Base-by-base conservation (phyloP, 1,140 invertebrate species). In the Drosophila gunungcola region DNA sequence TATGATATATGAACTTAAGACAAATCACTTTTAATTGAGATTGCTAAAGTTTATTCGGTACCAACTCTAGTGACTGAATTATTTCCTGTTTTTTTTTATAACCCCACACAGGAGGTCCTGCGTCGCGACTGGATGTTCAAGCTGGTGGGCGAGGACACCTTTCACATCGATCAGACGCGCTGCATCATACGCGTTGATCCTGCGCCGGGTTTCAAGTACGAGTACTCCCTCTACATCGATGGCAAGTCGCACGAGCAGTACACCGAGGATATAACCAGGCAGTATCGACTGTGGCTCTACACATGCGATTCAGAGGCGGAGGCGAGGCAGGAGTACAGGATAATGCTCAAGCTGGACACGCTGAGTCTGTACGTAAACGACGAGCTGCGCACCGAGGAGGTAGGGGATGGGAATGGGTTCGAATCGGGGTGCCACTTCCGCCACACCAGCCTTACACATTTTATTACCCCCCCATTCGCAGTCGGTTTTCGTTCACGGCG, bases 51-150 rank as follows among this genome's bases (percentile, higher is more conserved):
- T 2, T 32, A 32, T 32, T 32, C 7, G 29, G 5, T 32, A 7
- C 29, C 6, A 32, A 7, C 1, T 0, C 6, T 6, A 7, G 5
- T 32, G 29, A 32, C 29, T 32, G 7, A 32, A 32, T 32, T 1
- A 3, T 32, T 32, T 32, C 29, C 29, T 32, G 6, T 32, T 32
- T 32, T 32, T 7, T 2, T 32, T 32, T 6, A 6, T 21, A 12
- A 38, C 34, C 7, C 21, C 12, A 5, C 12, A 39, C 74, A 97
- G 96, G 97, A 97, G 92, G 94, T 97, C 6, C 69, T 96, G 5
- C 93, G 95, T 25, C 94, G 94, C 64, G 96, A 98, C 52, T 98
- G 96, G 96, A 97, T 98, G 96, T 98, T 98, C 90, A 96, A 96
- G 91, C 88, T 98, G 45, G 97, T 98, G 1, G 97, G 97, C 4